These are phyloP conservation scores for Rattus rattus DNA, from an alignment of 2,113 vertebrate genomes.

Conservation along the genomic window DNA sequence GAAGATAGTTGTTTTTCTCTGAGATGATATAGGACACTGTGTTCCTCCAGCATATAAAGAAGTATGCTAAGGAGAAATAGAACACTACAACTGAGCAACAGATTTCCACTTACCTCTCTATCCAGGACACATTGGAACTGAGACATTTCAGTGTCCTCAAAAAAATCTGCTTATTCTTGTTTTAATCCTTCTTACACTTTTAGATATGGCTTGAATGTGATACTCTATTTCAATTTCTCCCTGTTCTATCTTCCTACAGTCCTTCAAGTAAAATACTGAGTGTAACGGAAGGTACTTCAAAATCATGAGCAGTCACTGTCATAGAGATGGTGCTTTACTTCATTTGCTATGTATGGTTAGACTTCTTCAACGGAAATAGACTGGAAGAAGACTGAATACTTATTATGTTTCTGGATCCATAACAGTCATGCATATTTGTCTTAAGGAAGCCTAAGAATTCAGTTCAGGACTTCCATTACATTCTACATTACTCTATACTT, in stretches of 20 bases:
- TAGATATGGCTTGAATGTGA: background rate
- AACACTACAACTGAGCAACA: background rate
- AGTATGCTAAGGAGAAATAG: background rate
- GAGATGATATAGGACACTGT: background rate
- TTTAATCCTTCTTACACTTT: background rate
- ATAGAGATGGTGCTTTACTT: background rate
- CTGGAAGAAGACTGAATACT: background rate
- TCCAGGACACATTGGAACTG: too few species aligned
- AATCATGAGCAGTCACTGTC: background rate
- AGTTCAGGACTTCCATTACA: background rate
- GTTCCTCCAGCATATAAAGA: background rate
- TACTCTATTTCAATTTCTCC: background rate
- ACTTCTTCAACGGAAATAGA: background rate
- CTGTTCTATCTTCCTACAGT: background rate
- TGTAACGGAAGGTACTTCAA: too few species aligned
- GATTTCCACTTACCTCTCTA: fast-evolving
- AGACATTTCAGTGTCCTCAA: background rate
- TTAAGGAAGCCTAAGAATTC: background rate
- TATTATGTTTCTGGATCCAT: background rate
- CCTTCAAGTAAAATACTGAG: background rate
- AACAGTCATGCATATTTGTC: background rate
- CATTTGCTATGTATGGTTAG: background rate
- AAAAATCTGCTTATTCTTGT: background rate
- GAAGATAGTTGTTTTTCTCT: background rate
- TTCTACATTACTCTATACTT: background rate